These are phyloP conservation scores for Girardinichthys multiradiatus DNA, from an alignment of 2,113 vertebrate species.

Conservation along the genomic window DNA sequence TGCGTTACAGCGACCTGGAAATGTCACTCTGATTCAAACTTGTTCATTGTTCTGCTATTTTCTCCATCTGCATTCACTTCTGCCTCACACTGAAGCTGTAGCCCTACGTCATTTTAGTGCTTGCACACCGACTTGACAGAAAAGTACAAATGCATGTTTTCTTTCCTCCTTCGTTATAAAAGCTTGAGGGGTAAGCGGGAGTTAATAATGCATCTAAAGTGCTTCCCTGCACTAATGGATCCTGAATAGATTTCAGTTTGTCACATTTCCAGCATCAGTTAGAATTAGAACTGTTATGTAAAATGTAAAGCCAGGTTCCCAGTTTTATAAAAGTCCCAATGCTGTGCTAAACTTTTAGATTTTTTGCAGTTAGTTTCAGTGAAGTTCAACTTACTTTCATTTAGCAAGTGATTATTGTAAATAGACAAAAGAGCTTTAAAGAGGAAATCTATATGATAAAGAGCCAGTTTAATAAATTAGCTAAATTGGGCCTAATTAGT, in stretches of 20 bases:
- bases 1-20: slow-evolving; percentile 43
- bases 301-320: neutral
- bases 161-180: neutral
- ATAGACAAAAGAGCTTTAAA: no score
- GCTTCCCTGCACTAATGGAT: slow-evolving; percentile 3
- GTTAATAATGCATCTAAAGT: slow-evolving; percentile 12
- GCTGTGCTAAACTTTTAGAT: neutral
- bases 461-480: neutral
- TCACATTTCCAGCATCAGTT: neutral
- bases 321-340: neutral
- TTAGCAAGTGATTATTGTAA: neutral
- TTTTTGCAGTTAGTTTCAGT: neutral
- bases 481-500: neutral
- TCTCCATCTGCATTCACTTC: slow-evolving; percentile 1
- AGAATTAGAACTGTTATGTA: neutral
- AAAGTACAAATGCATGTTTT: slow-evolving; percentile 32
- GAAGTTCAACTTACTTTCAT: neutral
- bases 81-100: slow-evolving; percentile 2
- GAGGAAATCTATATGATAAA: neutral
- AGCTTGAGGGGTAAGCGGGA: neutral
- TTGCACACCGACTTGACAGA: slow-evolving; percentile 9
- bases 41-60: neutral
- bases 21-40: slow-evolving; percentile 52
- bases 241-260: slow-evolving; percentile 1
- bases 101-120: slow-evolving; percentile 11